Conservation (phyloP, 2,888 invertebrate genomes). For the Uloborus plumipes region DNA sequence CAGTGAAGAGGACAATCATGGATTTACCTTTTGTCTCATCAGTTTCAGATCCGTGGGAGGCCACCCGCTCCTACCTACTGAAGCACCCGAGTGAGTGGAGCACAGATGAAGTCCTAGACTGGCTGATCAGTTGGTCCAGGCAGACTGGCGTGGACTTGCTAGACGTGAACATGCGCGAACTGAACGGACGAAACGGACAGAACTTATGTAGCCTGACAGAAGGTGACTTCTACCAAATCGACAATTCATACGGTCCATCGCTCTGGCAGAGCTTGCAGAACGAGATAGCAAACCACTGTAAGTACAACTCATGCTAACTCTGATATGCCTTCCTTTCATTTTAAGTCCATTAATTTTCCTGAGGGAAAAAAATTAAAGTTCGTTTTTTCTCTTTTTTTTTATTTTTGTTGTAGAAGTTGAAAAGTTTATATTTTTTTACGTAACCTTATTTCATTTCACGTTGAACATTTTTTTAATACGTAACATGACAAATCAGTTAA, state of each 20-base stretch:
- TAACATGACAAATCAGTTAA: too few species aligned
- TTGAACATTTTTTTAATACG: too few species aligned
- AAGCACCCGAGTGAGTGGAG: slow-evolving; percentile 53
- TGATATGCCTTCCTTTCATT: too few species aligned
- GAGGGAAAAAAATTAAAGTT: too few species aligned
- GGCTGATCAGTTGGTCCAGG: slow-evolving; percentile 51
- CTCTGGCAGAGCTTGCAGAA: slow-evolving; percentile 50
- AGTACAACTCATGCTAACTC: neutral
- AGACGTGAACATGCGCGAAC: slow-evolving; percentile 49
- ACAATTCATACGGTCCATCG: slow-evolving; percentile 35
- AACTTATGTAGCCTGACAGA: slow-evolving; percentile 35
- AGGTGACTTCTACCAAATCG: slow-evolving; percentile 41
- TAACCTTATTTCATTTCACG: too few species aligned
- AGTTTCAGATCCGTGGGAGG: slow-evolving; percentile 24
- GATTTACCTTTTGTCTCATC: neutral
- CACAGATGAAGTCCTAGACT: slow-evolving; percentile 44
- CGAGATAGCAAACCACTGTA: slow-evolving; percentile 51
- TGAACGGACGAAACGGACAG: slow-evolving; percentile 55
- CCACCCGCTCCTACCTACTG: slow-evolving; percentile 36
- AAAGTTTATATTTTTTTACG: too few species aligned
- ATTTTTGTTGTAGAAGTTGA: too few species aligned
- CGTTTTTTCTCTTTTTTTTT: too few species aligned
- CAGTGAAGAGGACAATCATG: too few species aligned
- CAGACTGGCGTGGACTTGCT: slow-evolving; percentile 40
- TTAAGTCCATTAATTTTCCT: too few species aligned